These are phyloP conservation scores for Toxostoma redivivum DNA, from an alignment of 2,113 vertebrate species.

Conservation along the genomic window DNA sequence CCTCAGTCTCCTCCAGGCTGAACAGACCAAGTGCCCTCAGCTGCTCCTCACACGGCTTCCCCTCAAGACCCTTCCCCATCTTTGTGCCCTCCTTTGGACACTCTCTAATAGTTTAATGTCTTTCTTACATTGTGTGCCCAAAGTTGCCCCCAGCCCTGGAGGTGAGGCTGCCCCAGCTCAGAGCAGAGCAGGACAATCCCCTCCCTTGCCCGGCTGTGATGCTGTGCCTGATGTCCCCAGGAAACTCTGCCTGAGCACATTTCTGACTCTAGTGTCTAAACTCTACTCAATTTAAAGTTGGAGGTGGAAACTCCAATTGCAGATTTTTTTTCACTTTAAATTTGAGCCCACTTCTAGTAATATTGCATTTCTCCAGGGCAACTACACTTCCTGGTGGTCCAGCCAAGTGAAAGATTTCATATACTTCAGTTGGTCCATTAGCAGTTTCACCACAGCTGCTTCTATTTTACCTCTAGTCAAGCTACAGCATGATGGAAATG, in stretches of 20 bases:
- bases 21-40: background rate
- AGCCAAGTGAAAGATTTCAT: background rate
- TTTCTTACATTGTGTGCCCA: background rate
- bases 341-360: background rate
- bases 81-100: background rate
- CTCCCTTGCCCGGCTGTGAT: accelerated
- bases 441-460: background rate
- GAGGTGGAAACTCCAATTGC: background rate
- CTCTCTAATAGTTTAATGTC: background rate
- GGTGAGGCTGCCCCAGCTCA: background rate
- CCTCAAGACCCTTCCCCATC: background rate
- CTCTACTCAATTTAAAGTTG: background rate
- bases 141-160: background rate
- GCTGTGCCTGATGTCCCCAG: background rate
- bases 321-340: background rate
- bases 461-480: slow-evolving; percentile 15
- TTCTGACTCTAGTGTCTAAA: background rate
- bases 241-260: background rate
- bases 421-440: background rate
- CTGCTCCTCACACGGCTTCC: accelerated
- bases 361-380: background rate
- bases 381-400: background rate
- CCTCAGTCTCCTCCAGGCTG: background rate
- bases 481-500: background rate
- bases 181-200: background rate